Base-by-base conservation (phyloP, 2,888 invertebrate species). In the Tetragonula carbonaria region DNA sequence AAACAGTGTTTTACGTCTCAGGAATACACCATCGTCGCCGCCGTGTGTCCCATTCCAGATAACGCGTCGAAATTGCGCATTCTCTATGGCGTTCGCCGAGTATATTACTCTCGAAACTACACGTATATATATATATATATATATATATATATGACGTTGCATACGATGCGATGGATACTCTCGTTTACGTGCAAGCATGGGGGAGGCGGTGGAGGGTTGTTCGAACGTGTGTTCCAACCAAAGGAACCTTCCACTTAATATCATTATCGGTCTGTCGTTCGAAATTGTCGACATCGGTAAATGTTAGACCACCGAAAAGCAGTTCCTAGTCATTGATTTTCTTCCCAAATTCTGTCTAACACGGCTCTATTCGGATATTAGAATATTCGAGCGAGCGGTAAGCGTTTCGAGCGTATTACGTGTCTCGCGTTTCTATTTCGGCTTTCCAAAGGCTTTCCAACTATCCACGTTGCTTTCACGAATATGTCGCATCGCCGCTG, bases 171-270 rank as follows among this genome's bases (percentile, higher is more conserved):
- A 63, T 80, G 71, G 77, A 80, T 77, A 77, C 76, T 72, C 65
- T 73, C 28, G 13, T 38, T 33, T 73, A 71, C 16, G 62, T 62
- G 62, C 14, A 45, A 63, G 76, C 74, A 45, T 8, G 38, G 38
- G 38, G 8, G 8, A 0, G 38, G 8, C 23, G 38, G 38, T 8
- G 38, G 45, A 0, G 45, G 8, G 79, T 76, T 33, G 59, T 59
- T 65, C 74, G 55, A 81, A 81, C 73, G 78, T 33, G 74, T 23
- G 21, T 28, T 33, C 50, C 45, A 8, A 50, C 59, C 51, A 57
- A 73, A 53, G 66, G 62, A 67, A 73, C 62, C 66, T 67, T 82
- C 71, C 78, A 70, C 73, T 85, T 86, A 86, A 86, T 80, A 80
- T 78, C 78, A 77, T 45, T 45, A 45, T 75, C 68, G 74, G 45